These are phyloP conservation scores for Anastrepha ludens DNA, from an alignment of 1,140 invertebrate species.

Conservation along the genomic window DNA sequence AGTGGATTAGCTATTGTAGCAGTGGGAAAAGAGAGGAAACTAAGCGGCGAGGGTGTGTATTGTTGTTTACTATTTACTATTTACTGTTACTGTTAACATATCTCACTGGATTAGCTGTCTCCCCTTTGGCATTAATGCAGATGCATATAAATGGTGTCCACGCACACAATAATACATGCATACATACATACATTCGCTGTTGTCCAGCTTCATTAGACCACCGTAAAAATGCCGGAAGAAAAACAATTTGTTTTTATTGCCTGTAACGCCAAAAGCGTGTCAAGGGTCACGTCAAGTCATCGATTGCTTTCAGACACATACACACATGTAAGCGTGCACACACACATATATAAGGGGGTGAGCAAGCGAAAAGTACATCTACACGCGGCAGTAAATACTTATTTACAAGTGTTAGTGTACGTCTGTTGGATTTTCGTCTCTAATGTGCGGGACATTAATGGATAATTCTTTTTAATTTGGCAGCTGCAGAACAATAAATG, in stretches of 20 bases:
- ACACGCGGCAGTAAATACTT: too few species aligned
- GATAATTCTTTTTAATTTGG: constrained; percentile 39
- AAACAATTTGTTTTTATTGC: constrained; percentile 47
- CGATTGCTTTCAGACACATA: neutral
- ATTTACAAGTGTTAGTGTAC: neutral
- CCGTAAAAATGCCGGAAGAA: neutral
- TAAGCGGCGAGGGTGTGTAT: neutral
- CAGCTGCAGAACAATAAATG: constrained; percentile 31
- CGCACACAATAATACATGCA: neutral
- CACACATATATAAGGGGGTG: neutral
- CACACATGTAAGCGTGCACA: neutral
- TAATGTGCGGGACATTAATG: constrained; percentile 43
- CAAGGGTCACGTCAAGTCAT: constrained; percentile 17
- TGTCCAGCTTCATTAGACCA: neutral
- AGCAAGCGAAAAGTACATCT: neutral
- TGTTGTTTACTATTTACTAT: neutral
- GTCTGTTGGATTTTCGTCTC: neutral
- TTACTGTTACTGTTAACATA: neutral
- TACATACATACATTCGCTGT: too few species aligned
- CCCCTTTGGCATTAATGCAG: neutral
- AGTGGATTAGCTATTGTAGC: neutral
- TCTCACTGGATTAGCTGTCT: neutral
- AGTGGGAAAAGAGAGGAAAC: neutral
- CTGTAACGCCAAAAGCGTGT: constrained; percentile 40
- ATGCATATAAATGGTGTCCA: neutral